Conservation (phyloP, 2,888 invertebrate species). For the Acleris emargana region DNA sequence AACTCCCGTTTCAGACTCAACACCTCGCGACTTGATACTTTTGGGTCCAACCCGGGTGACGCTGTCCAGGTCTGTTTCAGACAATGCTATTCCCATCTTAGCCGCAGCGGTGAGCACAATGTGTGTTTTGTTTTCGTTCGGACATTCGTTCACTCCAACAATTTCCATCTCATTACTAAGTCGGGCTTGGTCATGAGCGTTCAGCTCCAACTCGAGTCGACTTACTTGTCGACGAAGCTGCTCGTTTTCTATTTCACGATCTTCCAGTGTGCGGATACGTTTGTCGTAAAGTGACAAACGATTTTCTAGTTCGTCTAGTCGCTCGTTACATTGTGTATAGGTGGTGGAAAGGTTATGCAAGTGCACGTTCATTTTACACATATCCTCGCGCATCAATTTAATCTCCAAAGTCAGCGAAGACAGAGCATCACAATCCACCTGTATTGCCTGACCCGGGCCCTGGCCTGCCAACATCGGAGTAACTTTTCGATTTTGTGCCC, state of each 20-base stretch:
- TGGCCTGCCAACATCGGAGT: no score
- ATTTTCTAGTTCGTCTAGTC: not conserved
- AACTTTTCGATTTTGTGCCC: not conserved
- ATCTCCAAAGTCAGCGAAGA: not conserved
- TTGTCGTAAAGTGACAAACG: not conserved
- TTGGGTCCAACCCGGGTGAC: conserved; percentile 1
- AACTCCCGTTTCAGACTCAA: not conserved
- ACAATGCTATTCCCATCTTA: not conserved
- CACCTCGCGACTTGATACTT: not conserved
- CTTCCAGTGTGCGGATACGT: not conserved
- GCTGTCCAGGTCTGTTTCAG: conserved; percentile 2
- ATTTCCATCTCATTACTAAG: conserved; percentile 11
- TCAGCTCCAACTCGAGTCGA: not conserved
- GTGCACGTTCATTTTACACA: not conserved
- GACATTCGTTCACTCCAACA: not conserved
- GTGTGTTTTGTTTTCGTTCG: conserved; percentile 2
- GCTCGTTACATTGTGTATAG: not conserved
- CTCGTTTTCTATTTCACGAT: conserved; percentile 3
- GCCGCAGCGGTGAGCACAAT: not conserved
- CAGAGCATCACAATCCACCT: not conserved
- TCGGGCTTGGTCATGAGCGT: not conserved
- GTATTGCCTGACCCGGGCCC: not conserved
- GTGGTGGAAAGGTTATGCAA: not conserved
- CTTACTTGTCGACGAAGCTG: not conserved
- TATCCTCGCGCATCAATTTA: conserved; percentile 1